A percentile compares a stretch with the other conserved stretches of the same genome.
Conservation (phyloP, 2,797 vertebrate genomes). For the Rousettus madagascariensis region DNA sequence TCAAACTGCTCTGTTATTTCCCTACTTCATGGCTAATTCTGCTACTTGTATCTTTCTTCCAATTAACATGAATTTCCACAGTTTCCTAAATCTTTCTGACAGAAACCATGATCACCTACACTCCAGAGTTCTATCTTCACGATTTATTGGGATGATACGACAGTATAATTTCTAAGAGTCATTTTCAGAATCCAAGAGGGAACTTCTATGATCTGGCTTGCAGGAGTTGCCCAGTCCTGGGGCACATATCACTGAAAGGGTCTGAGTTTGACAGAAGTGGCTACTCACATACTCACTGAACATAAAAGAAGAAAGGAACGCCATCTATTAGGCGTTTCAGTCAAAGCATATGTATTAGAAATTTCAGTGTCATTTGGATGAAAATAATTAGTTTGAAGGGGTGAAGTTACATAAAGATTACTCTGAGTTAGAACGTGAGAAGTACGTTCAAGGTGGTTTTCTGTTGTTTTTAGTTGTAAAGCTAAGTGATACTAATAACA, state of each 20-base stretch:
- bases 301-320: background rate
- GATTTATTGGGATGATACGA: background rate
- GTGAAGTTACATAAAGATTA: background rate
- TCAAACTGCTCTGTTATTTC: background rate
- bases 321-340: background rate
- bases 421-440: background rate
- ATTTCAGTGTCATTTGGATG: background rate
- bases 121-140: background rate
- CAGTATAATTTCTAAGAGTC: background rate
- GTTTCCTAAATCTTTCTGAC: background rate
- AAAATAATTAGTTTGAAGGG: background rate
- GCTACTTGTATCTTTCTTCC: background rate
- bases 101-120: background rate
- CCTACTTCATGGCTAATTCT: background rate
- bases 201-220: background rate
- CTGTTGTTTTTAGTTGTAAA: background rate
- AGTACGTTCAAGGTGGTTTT: background rate
- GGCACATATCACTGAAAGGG: background rate
- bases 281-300: background rate
- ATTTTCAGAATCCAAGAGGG: background rate
- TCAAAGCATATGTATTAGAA: background rate
- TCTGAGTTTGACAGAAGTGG: background rate
- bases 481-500: background rate
- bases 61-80: background rate
- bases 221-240: background rate